Conservation (phyloP, 2,888 invertebrate species). For the Apantesis nais region DNA sequence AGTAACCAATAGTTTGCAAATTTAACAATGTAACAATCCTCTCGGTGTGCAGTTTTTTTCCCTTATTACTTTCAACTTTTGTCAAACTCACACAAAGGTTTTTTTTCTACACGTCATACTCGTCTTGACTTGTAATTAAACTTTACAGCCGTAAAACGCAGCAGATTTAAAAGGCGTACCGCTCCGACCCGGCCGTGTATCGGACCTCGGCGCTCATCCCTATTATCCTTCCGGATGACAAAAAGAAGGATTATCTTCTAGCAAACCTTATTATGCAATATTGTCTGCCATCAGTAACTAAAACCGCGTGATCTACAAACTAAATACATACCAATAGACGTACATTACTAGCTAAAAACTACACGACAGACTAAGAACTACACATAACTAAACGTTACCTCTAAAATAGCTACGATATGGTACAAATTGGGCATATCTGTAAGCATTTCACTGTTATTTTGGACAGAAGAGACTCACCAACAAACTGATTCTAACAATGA, state of each 20-base stretch:
- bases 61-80: neutral
- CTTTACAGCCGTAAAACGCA: neutral
- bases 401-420: constrained; percentile 79
- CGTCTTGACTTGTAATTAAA: neutral
- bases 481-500: neutral
- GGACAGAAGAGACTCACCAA: constrained; percentile 11
- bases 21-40: neutral
- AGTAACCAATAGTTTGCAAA: no score
- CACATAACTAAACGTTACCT: constrained; percentile 31
- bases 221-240: neutral
- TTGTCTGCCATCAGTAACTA: constrained; percentile 31
- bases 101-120: neutral
- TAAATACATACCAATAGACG: constrained; percentile 5
- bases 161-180: neutral
- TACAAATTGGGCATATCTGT: constrained; percentile 55
- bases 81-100: neutral
- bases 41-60: neutral
- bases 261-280: neutral
- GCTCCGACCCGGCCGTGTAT: fast-evolving
- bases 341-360: constrained; percentile 13
- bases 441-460: constrained; percentile 61
- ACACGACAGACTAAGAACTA: constrained; percentile 26
- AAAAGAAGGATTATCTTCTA: neutral
- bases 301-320: constrained; percentile 5
- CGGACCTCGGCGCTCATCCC: neutral